phyloP scores from a whole-genome alignment of 2,797 vertebrate genomes.

The Vultur gryphus region DNA sequence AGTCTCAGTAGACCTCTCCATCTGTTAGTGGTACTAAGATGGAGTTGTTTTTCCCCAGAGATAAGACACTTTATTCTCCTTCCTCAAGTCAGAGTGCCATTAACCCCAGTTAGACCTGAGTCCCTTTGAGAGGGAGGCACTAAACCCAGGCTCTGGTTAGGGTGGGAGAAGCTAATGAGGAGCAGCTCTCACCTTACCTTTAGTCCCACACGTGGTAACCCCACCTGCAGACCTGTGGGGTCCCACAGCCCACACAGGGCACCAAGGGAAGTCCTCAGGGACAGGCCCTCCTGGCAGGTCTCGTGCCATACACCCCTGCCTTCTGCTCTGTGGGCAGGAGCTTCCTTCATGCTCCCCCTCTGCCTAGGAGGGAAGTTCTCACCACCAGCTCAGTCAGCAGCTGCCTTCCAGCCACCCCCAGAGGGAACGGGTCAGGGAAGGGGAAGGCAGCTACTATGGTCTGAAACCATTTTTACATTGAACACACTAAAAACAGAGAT shows the following conservation, averaged over 20 bases:
- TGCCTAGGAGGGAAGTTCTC: background rate
- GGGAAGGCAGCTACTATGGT: fast-evolving
- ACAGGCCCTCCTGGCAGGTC: background rate
- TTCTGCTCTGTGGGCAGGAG: background rate
- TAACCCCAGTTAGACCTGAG: background rate
- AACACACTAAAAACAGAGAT: fast-evolving
- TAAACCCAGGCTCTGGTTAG: background rate
- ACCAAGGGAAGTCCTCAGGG: fast-evolving
- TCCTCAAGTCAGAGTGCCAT: background rate
- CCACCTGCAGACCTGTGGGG: background rate
- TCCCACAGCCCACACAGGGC: no score
- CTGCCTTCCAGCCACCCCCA: background rate
- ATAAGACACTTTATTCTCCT: background rate
- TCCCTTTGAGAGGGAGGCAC: background rate
- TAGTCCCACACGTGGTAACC: fast-evolving
- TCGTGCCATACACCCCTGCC: fast-evolving
- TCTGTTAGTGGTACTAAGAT: background rate
- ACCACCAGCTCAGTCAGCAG: fast-evolving
- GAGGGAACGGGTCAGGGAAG: fast-evolving
- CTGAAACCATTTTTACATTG: fast-evolving
- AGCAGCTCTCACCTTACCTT: background rate
- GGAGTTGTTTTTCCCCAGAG: background rate
- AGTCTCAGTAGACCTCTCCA: background rate
- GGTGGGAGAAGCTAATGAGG: fast-evolving
- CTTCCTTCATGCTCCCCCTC: background rate